Percentiles rank a stretch among this genome's conserved stretches.
Evolutionary conservation across 2,888 invertebrate species (phyloP).

Genomic region (Sesia apiformis): DNA sequence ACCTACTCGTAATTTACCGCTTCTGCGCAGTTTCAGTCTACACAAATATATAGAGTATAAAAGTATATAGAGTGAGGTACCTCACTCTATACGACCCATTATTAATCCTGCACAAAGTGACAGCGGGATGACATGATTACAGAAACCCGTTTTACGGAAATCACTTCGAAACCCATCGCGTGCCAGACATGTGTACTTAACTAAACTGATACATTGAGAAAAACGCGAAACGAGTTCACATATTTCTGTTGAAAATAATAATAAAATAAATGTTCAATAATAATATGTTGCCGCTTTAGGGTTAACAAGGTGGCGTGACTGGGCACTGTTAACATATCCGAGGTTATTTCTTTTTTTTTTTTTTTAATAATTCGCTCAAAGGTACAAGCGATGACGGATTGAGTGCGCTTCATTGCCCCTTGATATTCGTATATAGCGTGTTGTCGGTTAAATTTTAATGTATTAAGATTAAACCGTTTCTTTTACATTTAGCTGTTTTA

Average conservation of each 20-base stretch:
- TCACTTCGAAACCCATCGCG: conserved; percentile 24
- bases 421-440: background rate
- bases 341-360: conserved; percentile 28
- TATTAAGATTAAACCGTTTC: background rate
- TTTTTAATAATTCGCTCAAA: conserved; percentile 13
- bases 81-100: too few relatives aligned
- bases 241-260: conserved; percentile 42
- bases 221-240: conserved; percentile 29
- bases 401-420: conserved; percentile 23
- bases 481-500: too few relatives aligned
- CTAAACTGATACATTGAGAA: conserved; percentile 35
- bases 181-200: conserved; percentile 51
- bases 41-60: too few relatives aligned
- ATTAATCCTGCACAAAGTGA: background rate
- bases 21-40: too few relatives aligned
- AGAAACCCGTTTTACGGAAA: background rate
- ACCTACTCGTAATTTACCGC: too few relatives aligned
- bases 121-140: background rate
- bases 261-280: conserved; percentile 59
- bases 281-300: conserved; percentile 47
- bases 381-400: conserved; percentile 45
- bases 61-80: too few relatives aligned
- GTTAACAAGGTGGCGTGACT: conserved; percentile 68
- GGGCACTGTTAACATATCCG: conserved; percentile 57
- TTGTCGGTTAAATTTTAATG: background rate